Evolutionary conservation across 53 echinoderm and acorn worm genomes (phyloP).

Genomic region (Temnopleurus reevesii): DNA sequence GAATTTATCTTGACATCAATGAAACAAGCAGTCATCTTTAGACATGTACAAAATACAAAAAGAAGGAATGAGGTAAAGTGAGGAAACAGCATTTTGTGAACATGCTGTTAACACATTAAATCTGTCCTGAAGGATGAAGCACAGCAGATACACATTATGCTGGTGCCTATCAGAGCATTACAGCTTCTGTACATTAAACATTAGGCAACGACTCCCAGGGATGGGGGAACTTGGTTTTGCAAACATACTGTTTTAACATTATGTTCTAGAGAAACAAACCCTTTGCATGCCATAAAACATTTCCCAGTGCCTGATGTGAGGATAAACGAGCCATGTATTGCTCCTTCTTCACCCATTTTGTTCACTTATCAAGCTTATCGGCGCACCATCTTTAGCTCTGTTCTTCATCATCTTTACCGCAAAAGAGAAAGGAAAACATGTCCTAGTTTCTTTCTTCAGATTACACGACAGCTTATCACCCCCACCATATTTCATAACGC

Average conservation of each 20-base stretch:
- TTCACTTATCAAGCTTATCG: not conserved
- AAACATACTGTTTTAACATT: not conserved
- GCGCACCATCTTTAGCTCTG: not conserved
- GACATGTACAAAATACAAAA: no score
- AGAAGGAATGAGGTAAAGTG: no score
- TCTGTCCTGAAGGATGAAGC: not conserved
- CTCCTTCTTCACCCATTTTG: not conserved
- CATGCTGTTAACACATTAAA: no score
- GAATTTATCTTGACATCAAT: no score
- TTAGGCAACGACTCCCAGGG: not conserved
- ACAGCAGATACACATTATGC: not conserved
- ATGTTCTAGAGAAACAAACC: no score
- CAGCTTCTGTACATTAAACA: not conserved
- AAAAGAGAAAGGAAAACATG: not conserved
- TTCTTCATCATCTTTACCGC: not conserved
- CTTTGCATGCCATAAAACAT: no score
- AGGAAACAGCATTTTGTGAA: no score
- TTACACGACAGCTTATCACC: not conserved
- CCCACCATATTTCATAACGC: not conserved
- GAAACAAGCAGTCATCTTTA: no score
- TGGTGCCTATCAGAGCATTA: not conserved
- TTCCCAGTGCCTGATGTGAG: not conserved
- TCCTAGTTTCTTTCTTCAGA: no score
- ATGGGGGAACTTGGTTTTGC: not conserved
- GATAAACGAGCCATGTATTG: not conserved